Percentiles rank a stretch among this genome's conserved stretches.
These are phyloP conservation scores for Coregonus suidteri DNA, from an alignment of 2,797 vertebrate species.

Conservation along the genomic window DNA sequence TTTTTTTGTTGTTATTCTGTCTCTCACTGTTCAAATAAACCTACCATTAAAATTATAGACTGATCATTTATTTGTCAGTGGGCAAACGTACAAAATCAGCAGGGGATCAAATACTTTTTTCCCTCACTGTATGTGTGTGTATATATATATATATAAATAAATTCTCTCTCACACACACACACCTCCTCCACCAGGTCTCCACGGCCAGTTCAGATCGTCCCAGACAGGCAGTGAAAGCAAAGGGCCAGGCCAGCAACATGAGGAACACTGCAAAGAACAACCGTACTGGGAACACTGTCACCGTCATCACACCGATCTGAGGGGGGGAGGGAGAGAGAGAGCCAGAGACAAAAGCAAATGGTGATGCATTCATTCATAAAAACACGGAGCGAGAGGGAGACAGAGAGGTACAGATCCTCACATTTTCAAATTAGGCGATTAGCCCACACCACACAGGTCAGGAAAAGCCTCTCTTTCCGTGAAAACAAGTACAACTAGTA, in stretches of 20 bases:
- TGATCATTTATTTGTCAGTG: too few relatives aligned
- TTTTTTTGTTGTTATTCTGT: too few relatives aligned
- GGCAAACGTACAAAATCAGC: too few relatives aligned
- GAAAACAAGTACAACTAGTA: neutral
- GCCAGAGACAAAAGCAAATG: neutral
- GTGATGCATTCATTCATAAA: neutral
- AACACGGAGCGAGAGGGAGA: conserved; percentile 19
- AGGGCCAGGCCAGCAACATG: conserved; percentile 98
- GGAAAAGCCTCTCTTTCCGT: conserved; percentile 2
- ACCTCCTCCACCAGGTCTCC: conserved; percentile 93
- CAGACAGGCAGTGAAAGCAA: conserved; percentile 88
- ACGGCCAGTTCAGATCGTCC: conserved; percentile 82
- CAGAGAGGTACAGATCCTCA: neutral
- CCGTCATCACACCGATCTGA: conserved; percentile 92
- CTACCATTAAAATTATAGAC: too few relatives aligned
- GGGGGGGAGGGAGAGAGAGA: conserved; percentile 21
- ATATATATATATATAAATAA: too few relatives aligned
- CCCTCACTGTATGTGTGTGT: too few relatives aligned
- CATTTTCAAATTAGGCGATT: too few relatives aligned
- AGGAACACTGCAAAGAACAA: conserved; percentile 91
- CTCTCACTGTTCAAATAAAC: too few relatives aligned
- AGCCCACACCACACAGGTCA: neutral
- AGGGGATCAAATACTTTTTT: too few relatives aligned
- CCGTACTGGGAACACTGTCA: conserved; percentile 94
- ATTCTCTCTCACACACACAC: conserved; percentile 4